phyloP scores from a whole-genome alignment of 2,888 invertebrate genomes.

The Diplazon laetatorius region DNA sequence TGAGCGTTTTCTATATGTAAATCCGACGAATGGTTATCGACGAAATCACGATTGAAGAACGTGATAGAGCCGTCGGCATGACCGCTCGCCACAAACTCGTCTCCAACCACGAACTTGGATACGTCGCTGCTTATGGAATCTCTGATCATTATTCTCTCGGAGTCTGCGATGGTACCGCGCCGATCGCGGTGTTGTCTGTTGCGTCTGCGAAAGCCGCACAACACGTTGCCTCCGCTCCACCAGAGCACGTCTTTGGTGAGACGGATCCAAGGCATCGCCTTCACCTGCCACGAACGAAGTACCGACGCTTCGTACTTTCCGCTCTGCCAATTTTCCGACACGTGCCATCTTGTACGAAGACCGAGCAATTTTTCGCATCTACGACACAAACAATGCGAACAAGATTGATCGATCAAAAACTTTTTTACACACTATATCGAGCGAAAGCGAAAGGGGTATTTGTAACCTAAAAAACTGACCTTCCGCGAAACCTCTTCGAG shows the following conservation, averaged over 20 bases:
- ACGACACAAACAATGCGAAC: constrained; percentile 30
- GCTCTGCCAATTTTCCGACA: constrained; percentile 84
- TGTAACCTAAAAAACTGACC: constrained; percentile 73
- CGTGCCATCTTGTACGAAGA: constrained; percentile 80
- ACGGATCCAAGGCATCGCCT: constrained; percentile 84
- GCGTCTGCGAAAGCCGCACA: constrained; percentile 73
- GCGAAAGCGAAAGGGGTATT: too few species aligned
- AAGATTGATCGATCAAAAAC: too few species aligned
- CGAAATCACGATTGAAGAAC: constrained; percentile 73
- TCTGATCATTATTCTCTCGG: constrained; percentile 67
- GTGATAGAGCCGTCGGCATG: constrained; percentile 82
- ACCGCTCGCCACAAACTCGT: constrained; percentile 81
- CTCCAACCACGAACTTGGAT: constrained; percentile 82
- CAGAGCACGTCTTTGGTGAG: constrained; percentile 84
- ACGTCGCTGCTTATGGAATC: constrained; percentile 79
- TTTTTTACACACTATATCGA: too few species aligned
- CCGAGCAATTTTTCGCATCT: constrained; percentile 79
- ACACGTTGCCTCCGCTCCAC: constrained; percentile 83
- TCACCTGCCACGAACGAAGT: constrained; percentile 81
- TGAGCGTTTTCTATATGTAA: constrained; percentile 76
- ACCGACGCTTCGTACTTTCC: constrained; percentile 83
- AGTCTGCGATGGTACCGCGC: constrained; percentile 73
- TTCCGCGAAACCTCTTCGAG: constrained; percentile 74
- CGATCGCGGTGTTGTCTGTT: not conserved
- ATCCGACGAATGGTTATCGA: constrained; percentile 57